Evolutionary conservation across 2,113 vertebrate genomes (phyloP), one percentile per base, ranked within the genome.

Genomic region (Tetraodon nigroviridis): DNA sequence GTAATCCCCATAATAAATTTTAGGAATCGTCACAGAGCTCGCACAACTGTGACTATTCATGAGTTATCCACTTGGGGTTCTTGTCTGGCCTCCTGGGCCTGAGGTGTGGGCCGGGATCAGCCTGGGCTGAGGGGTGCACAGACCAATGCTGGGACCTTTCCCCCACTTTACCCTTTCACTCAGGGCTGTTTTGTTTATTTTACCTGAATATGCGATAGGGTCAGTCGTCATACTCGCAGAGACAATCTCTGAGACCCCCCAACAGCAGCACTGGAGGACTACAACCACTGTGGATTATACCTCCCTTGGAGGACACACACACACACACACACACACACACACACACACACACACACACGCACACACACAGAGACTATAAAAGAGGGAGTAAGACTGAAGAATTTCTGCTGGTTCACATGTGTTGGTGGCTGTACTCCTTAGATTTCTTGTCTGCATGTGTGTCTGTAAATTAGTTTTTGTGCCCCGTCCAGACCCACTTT

Each of bases 1-100:
- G 86, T 91, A 92, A 92, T 91, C 90, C 88, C 88, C 87, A 88
- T 90, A 89, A 90, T 91, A 89, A 84, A 81, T 46, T 46, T 46
- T 76, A 72, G 81, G 87, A 88, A 80, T 87, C 80, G 88, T 85
- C 87, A 86, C 84, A 87, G 75, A 74, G 69, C 81, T 83, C 37
- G 67, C 84, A 74, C 84, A 83, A 86, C 79, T 87, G 84, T 86
- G 87, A 87, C 84, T 87, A 87, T 89, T 90, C 82, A 84, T 78
- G 78, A 89, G 83, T 84, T 84, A 84, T 87, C 84, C 75, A 82
- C 79, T 27, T 81, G 76, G 75, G 78, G 89, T 88, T 84, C 82
- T 84, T 88, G 78, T 83, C 79, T 88, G 79, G 81, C 76, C 79
- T 86, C 80, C 83, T 32, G 58, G 79, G 69, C 59, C 61, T 60